These are phyloP conservation scores for Yasuhikotakia modesta DNA, from an alignment of 2,797 vertebrate genomes.

Conservation along the genomic window DNA sequence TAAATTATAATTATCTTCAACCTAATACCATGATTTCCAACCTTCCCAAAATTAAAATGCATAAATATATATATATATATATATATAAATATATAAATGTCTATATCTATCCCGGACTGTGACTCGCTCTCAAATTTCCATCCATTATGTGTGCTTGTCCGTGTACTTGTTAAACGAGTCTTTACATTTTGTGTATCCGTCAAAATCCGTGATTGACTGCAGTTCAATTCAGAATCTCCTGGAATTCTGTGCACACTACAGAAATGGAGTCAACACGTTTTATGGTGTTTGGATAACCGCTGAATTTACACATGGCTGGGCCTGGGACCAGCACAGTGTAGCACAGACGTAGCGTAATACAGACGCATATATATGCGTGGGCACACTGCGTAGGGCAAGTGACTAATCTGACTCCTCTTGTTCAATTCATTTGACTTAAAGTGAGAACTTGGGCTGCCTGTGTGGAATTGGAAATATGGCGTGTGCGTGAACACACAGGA, in stretches of 20 bases:
- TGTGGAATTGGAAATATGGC: slow-evolving; percentile 60
- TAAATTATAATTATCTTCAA: slow-evolving; percentile 53
- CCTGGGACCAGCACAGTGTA: slow-evolving; percentile 29
- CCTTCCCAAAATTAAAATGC: slow-evolving; percentile 43
- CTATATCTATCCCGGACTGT: slow-evolving; percentile 58
- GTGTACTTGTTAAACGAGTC: slow-evolving; percentile 62
- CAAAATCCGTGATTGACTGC: slow-evolving; percentile 3
- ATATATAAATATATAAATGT: slow-evolving; percentile 51
- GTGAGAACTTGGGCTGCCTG: slow-evolving; percentile 55
- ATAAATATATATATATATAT: slow-evolving; percentile 53
- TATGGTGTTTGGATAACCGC: slow-evolving; percentile 58
- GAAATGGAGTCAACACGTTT: slow-evolving; percentile 26
- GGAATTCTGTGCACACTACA: slow-evolving; percentile 20
- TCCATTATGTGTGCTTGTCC: slow-evolving; percentile 42
- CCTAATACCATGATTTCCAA: slow-evolving; percentile 48
- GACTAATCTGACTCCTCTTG: slow-evolving; percentile 53
- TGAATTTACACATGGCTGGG: slow-evolving; percentile 55
- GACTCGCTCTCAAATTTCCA: slow-evolving; percentile 49
- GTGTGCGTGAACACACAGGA: slow-evolving; percentile 46
- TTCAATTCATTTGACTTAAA: slow-evolving; percentile 65
- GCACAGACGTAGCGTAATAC: slow-evolving; percentile 36
- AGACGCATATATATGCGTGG: slow-evolving; percentile 41
- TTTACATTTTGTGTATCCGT: slow-evolving; percentile 36
- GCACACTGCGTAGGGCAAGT: slow-evolving; percentile 48
- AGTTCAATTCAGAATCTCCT: slow-evolving; percentile 56